Conservation (phyloP, 2,797 vertebrate genomes). For the Lagorchestes hirsutus region DNA sequence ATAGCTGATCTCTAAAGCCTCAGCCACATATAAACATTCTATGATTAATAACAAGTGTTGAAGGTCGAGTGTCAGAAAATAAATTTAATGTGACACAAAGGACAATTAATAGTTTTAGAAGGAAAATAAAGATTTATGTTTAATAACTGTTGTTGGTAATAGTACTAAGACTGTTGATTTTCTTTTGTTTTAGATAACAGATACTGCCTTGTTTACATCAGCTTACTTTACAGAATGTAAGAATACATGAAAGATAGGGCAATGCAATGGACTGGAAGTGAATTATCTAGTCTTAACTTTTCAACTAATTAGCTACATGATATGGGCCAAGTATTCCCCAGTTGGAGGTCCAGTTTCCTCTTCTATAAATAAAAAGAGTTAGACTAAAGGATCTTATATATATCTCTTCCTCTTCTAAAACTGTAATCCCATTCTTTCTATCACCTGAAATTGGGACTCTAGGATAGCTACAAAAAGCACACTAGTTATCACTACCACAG, state of each 20-base stretch:
- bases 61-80: not conserved
- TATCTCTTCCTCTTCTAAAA: not conserved
- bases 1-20: not conserved
- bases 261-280: not conserved
- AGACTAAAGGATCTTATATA: not conserved
- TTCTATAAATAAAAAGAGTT: not conserved
- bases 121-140: not conserved
- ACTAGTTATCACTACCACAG: not conserved
- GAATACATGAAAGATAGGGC: not conserved
- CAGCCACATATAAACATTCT: not conserved
- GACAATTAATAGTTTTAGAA: not conserved
- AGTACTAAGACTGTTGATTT: not conserved
- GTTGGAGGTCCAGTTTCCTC: not conserved
- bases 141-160: not conserved
- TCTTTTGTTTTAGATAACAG: not conserved
- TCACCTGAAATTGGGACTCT: not conserved
- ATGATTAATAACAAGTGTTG: not conserved
- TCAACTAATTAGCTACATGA: not conserved
- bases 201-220: not conserved
- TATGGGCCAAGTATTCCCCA: not conserved
- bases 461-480: not conserved
- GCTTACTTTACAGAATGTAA: not conserved
- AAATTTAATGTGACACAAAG: not conserved
- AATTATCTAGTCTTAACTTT: not conserved
- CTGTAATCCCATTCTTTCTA: not conserved